Base-by-base conservation (phyloP, 2,113 vertebrate species). In the Oophaga pumilio region DNA sequence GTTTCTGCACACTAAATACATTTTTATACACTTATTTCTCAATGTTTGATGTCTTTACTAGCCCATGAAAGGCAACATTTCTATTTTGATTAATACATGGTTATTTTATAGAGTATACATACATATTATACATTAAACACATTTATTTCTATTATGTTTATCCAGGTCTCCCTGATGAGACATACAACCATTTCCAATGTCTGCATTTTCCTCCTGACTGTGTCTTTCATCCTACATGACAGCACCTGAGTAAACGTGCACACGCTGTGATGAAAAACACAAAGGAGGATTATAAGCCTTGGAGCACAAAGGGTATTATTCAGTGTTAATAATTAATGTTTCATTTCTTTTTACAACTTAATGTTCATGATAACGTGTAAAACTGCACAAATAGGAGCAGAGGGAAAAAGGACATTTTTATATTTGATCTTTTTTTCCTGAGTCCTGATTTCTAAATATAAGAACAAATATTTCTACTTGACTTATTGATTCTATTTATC, bases 311-410 rank as follows among this genome's bases (percentile, higher is more conserved):
- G 71, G 57, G 33, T 22, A 56, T 68, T 78, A 43, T 24, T 68
- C 43, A 56, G 5, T 28, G 60, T 86, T 69, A 68, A 78, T 78
- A 66, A 79, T 78, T 56, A 33, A 86, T 79, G 85, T 22, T 68
- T 86, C 80, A 82, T 82, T 82, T 79, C 49, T 56, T 53, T 86
- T 57, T 56, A 56, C 53, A 62, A 50, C 49, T 53, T 53, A 78
- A 78, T 60, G 71, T 60, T 85, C n/a, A 69, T n/a, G 15, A 66
- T 28, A 66, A 26, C 14, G 4, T 68, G 22, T 52, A 52, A 49
- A 50, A 64, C 24, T 50, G 43, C 20, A 22, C 18, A 33, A 50
- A 20, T 9, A 8, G 7, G 17, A 9, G 71, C 18, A 18, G 8
- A 50, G 43, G 71, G 33, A 11, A 74, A 14, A 69, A 43, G 33